Evolutionary conservation across 2,113 vertebrate genomes (phyloP).

Genomic region (Psophia crepitans): DNA sequence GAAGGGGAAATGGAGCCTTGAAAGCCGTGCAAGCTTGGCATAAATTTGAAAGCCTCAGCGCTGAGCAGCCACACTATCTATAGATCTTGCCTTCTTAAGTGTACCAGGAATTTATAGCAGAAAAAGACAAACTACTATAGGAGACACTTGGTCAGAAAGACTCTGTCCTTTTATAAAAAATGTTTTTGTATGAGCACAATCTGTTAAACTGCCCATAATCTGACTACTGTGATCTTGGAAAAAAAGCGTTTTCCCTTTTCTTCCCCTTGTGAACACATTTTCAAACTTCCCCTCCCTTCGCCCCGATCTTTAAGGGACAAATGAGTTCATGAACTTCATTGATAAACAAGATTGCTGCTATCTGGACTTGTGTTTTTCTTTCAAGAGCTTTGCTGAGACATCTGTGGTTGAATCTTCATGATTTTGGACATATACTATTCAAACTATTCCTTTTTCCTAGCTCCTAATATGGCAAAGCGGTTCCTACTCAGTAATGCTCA

Average conservation of each 20-base stretch:
- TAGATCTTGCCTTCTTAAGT: background rate
- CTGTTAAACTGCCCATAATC: background rate
- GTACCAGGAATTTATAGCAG: background rate
- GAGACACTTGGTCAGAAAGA: background rate
- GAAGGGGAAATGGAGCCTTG: background rate
- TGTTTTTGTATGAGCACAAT: background rate
- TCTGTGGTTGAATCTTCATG: conserved; percentile 12
- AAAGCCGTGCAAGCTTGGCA: accelerated
- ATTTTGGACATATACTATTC: background rate
- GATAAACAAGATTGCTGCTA: conserved; percentile 21
- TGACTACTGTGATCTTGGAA: background rate
- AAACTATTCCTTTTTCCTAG: background rate
- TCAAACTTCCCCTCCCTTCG: too few species aligned
- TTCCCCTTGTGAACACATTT: background rate
- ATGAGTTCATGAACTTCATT: conserved; percentile 21
- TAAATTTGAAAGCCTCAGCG: background rate
- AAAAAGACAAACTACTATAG: background rate
- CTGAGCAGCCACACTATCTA: background rate
- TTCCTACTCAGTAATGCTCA: background rate
- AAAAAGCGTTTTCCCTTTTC: background rate
- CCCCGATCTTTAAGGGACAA: background rate
- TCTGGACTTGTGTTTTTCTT: conserved; percentile 29
- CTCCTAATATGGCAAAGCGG: conserved; percentile 37
- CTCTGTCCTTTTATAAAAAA: background rate
- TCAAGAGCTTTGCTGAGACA: conserved; percentile 13